Base-by-base conservation (phyloP, 1,140 invertebrate species). In the Bemisia tabaci region DNA sequence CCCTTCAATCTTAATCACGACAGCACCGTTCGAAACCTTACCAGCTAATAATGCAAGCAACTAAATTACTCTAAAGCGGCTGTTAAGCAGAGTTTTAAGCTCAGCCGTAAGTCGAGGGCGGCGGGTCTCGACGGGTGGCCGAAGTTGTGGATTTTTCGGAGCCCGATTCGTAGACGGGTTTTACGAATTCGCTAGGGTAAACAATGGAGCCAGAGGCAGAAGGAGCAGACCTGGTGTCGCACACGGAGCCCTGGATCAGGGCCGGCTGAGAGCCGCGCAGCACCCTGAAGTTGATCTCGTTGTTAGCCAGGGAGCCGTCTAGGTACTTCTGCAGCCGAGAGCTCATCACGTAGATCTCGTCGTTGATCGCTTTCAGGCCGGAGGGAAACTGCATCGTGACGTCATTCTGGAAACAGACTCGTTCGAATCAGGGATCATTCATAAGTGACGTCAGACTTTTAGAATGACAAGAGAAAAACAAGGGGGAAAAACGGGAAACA, bases 241-340 rank as follows among this genome's bases (percentile, higher is more conserved):
- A 73, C 24, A 22, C 65, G 9, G 71, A 70, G 22, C 66, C 64
- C 24, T 25, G 62, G 2, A 67, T 69, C 12, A 73, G 63, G 17
- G 65, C 60, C 22, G 59, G n/a, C 1, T 70, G 23, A 22, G 26
- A 63, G 12, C 70, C 72, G 22, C 63, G 62, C 9, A 70, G 27
- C 11, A 73, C 66, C n/a, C 72, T 66, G 58, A 69, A 73, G 62
- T 72, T 72, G 22, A 66, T 59, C 21, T 71, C 69, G 22, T 63
- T 66, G 2, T 24, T 22, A 1, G 63, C 27, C 0, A 65, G 58
- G 1, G 48, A 59, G n/a, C 62, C 62, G 9, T 60, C 65, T 2
- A 72, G 66, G 26, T 71, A 73, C 63, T 73, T 73, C 63, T 73
- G 72, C 21, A 73, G 67, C 59, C 71, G 61, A 26, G 64, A 62